Conservation (phyloP, 2,113 vertebrate genomes). For the Daphoenositta chrysoptera region DNA sequence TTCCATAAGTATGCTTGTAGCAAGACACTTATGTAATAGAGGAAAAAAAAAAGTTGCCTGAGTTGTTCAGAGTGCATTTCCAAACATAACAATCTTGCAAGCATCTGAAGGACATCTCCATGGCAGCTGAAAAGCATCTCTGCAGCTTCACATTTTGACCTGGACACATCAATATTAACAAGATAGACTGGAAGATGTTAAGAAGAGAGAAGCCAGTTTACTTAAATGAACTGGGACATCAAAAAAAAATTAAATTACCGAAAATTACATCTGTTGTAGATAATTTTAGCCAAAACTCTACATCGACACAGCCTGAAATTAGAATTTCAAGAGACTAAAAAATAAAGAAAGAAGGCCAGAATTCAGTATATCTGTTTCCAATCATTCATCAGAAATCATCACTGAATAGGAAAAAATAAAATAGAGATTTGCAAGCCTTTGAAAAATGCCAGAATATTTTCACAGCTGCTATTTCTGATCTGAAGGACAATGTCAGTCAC, state of each 20-base stretch:
- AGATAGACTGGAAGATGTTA: not conserved
- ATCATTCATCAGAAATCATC: not conserved
- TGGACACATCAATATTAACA: not conserved
- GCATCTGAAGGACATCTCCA: not conserved
- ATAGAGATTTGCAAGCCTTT: not conserved
- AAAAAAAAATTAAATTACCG: not conserved
- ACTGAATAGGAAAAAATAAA: not conserved
- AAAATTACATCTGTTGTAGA: not conserved
- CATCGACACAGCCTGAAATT: not conserved
- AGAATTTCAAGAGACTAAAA: not conserved
- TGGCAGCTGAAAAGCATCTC: not conserved
- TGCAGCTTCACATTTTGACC: not conserved
- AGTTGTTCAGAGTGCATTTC: not conserved
- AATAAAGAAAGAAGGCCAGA: not conserved
- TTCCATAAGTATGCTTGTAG: not conserved
- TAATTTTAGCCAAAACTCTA: not conserved
- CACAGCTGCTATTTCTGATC: not conserved
- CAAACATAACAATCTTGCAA: not conserved
- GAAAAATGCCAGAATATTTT: not conserved
- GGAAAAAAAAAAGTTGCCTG: not conserved
- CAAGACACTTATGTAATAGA: not conserved
- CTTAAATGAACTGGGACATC: not conserved
- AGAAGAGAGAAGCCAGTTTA: not conserved
- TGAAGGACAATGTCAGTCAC: not conserved
- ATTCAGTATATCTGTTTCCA: not conserved